Evolutionary conservation across 2,113 vertebrate genomes (phyloP).

Genomic region (Chrysemys picta): DNA sequence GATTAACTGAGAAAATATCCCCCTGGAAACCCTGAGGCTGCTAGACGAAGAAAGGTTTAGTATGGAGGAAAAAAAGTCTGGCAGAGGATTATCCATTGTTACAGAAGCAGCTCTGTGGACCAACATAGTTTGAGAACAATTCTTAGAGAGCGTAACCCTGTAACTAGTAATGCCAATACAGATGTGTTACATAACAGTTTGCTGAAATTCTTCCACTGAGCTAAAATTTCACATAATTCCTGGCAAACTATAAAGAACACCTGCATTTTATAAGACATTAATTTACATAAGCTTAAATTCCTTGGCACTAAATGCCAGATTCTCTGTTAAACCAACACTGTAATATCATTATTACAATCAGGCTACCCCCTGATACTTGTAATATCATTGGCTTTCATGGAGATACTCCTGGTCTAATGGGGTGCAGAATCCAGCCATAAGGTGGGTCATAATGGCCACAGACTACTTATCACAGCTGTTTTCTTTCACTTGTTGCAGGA

Average conservation of each 20-base stretch:
- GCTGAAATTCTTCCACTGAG: neutral
- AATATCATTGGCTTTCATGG: neutral
- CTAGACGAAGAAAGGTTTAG: neutral
- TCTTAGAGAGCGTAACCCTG: neutral
- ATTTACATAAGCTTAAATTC: neutral
- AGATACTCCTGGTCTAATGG: neutral
- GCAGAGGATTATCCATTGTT: neutral
- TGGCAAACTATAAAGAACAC: neutral
- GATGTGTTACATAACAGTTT: neutral
- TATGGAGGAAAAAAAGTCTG: neutral
- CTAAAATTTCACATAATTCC: neutral
- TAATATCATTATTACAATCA: neutral
- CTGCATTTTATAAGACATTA: slow-evolving; percentile 8
- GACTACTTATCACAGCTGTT: neutral
- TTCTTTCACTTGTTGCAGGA: neutral
- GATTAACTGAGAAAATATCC: neutral
- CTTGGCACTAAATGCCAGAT: slow-evolving; percentile 1
- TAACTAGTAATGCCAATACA: neutral
- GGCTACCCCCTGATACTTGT: neutral
- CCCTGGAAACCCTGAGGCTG: neutral
- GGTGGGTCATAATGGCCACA: neutral
- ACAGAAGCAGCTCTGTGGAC: neutral
- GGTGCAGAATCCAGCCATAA: neutral
- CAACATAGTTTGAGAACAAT: neutral
- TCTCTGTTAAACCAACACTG: neutral